Evolutionary conservation across 2,888 invertebrate genomes (phyloP).

Genomic region (Subacronicta megacephala): DNA sequence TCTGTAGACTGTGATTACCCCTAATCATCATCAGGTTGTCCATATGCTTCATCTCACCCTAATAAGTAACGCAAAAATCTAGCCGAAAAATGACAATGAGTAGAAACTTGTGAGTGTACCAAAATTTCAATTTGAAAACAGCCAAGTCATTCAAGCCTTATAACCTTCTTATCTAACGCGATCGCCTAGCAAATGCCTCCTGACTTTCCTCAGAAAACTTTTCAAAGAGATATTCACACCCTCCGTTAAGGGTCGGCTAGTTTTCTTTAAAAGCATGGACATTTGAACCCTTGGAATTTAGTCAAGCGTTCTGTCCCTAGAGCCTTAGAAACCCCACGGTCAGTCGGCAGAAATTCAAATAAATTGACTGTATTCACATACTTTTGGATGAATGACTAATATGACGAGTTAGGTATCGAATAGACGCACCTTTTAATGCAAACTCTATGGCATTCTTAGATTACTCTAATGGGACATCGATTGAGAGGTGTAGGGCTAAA

Average conservation of each 20-base stretch:
- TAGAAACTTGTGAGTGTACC: too few species aligned
- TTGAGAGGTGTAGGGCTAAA: too few species aligned
- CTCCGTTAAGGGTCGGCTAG: conserved; percentile 76
- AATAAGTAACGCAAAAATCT: too few species aligned
- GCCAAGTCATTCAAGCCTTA: conserved; percentile 42
- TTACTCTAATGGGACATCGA: too few species aligned
- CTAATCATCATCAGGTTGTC: too few species aligned
- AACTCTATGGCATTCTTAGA: too few species aligned
- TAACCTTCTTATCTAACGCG: conserved; percentile 41
- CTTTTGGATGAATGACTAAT: conserved; percentile 44
- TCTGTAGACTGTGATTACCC: too few species aligned
- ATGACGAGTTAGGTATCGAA: conserved; percentile 13
- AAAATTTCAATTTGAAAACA: conserved; percentile 34
- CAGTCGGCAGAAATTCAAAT: conserved; percentile 78
- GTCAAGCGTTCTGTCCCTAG: conserved; percentile 83
- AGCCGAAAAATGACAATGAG: too few species aligned
- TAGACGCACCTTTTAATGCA: too few species aligned
- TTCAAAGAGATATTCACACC: conserved; percentile 84
- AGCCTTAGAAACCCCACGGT: conserved; percentile 75
- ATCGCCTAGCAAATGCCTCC: conserved; percentile 48
- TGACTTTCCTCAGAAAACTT: conserved; percentile 55
- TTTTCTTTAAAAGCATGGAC: conserved; percentile 84
- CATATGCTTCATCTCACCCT: too few species aligned
- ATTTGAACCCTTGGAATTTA: conserved; percentile 83
- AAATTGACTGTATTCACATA: conserved; percentile 68